Percentiles rank a stretch among this genome's conserved stretches.
Conservation (phyloP, 2,888 invertebrate species). For the Nowickia ferox region DNA sequence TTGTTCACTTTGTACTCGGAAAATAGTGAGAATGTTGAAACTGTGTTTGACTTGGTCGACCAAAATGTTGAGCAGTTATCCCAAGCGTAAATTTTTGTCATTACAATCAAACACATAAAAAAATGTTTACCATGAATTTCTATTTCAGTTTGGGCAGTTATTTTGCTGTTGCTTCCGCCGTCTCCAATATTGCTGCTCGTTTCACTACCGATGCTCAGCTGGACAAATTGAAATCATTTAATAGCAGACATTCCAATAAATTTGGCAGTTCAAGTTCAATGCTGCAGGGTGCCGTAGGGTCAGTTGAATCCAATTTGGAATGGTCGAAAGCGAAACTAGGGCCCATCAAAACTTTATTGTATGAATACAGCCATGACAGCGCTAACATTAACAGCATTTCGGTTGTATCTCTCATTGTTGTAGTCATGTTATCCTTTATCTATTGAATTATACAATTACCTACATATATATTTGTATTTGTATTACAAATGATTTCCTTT, state of each 20-base stretch:
- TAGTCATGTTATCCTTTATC: constrained; percentile 58
- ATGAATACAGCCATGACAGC: constrained; percentile 70
- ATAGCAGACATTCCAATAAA: constrained; percentile 73
- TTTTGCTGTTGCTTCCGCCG: constrained; percentile 78
- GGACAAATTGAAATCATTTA: constrained; percentile 76
- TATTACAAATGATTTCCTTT: too few relatives aligned
- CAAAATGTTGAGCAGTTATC: constrained; percentile 74
- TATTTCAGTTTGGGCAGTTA: constrained; percentile 78
- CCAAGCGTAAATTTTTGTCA: constrained; percentile 77
- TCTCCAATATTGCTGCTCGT: constrained; percentile 79
- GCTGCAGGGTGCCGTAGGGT: constrained; percentile 76
- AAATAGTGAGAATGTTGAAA: constrained; percentile 84
- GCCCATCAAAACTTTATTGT: constrained; percentile 76
- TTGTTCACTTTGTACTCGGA: constrained; percentile 84
- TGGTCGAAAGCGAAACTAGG: constrained; percentile 78
- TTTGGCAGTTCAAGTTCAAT: constrained; percentile 77
- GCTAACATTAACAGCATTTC: constrained; percentile 74
- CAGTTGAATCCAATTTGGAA: constrained; percentile 76
- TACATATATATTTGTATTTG: too few relatives aligned
- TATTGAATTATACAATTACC: too few relatives aligned
- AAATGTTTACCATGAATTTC: background rate
- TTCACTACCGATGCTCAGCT: constrained; percentile 79
- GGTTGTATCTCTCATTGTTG: constrained; percentile 73
- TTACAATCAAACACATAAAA: too few relatives aligned
- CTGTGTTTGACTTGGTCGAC: constrained; percentile 84